Base-by-base conservation (phyloP, 2,113 vertebrate species). In the Physeter macrocephalus region DNA sequence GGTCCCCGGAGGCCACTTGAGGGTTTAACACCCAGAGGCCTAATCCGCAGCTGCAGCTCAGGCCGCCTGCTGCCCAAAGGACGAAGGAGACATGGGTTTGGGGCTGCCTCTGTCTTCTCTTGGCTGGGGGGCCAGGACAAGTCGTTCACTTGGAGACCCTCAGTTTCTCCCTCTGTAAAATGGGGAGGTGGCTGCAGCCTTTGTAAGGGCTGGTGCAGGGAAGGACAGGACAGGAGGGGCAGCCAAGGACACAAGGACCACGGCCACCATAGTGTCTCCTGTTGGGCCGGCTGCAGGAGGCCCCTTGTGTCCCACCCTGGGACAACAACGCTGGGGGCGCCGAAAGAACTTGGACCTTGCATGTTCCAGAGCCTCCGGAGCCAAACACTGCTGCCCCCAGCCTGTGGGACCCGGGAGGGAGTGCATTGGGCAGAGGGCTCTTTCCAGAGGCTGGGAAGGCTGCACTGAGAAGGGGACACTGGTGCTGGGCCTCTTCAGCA, bases 11-110 rank as follows among this genome's bases (percentile, higher is more conserved):
- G 59, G 61, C 43, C 52, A 85, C 39, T 25, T 77, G 84, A 84
- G 69, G 27, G 36, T 57, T 66, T 78, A 43, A 71, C 31, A n/a
- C 67, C 39, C 69, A 52, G 27, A 36, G 27, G 18, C 12, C 0
- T 2, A 2, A 62, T 8, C 31, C 59, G 14, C n/a, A 25, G 18
- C 78, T n/a, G 8, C 0, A 4, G 1, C 12, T n/a, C 67, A n/a
- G 52, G 18, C 1, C 34, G n/a, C 31, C 41, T 31, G 62, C 57
- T 52, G 39, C 34, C 25, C n/a, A 57, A 57, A 80, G 34, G 54
- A 80, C 14, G 8, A 59, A 61, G 29, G 61, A 62, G 52, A 64
- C 2, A 5, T 2, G 1, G 34, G 15, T 52, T 17, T 23, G 5
- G 61, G 31, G 9, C 17, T 39, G 43, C 29, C 46, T 64, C 34